Evolutionary conservation across 1,140 invertebrate genomes (phyloP).

Genomic region (Drosophila lacertosa): DNA sequence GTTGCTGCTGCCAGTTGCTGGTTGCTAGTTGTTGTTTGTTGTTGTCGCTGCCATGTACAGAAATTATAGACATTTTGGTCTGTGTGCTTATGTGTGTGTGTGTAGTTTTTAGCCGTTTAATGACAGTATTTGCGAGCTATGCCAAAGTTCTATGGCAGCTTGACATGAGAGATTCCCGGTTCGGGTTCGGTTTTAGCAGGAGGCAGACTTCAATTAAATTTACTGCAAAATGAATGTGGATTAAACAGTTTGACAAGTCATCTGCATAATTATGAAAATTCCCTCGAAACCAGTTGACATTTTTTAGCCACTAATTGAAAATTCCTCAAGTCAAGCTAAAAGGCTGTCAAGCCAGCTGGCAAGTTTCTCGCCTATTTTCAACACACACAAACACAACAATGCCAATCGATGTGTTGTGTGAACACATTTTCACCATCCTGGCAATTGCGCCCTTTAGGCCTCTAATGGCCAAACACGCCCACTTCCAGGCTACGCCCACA

Average conservation of each 20-base stretch:
- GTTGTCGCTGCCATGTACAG: slow-evolving; percentile 59
- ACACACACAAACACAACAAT: slow-evolving; percentile 25
- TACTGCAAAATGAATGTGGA: slow-evolving; percentile 56
- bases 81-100: slow-evolving; percentile 33
- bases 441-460: slow-evolving; percentile 5
- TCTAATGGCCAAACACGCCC: slow-evolving; percentile 29
- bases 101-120: slow-evolving; percentile 52
- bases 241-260: slow-evolving; percentile 58
- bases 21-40: slow-evolving; percentile 16
- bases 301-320: slow-evolving; percentile 71
- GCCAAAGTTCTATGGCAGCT: slow-evolving; percentile 28
- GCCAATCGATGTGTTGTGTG: slow-evolving; percentile 38
- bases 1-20: slow-evolving; percentile 8
- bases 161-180: slow-evolving; percentile 49
- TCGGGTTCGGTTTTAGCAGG: background rate
- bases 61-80: slow-evolving; percentile 71
- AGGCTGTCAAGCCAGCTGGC: slow-evolving; percentile 32
- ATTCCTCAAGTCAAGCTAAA: slow-evolving; percentile 53
- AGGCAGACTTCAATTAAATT: slow-evolving; percentile 57
- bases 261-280: slow-evolving; percentile 75
- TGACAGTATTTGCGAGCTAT: slow-evolving; percentile 24
- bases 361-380: slow-evolving; percentile 37
- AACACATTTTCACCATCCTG: slow-evolving; percentile 32
- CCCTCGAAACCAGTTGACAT: slow-evolving; percentile 51
- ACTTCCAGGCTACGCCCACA: slow-evolving; percentile 3